phyloP scores from a whole-genome alignment of 2,113 vertebrate genomes.

The Trinectes maculatus region DNA sequence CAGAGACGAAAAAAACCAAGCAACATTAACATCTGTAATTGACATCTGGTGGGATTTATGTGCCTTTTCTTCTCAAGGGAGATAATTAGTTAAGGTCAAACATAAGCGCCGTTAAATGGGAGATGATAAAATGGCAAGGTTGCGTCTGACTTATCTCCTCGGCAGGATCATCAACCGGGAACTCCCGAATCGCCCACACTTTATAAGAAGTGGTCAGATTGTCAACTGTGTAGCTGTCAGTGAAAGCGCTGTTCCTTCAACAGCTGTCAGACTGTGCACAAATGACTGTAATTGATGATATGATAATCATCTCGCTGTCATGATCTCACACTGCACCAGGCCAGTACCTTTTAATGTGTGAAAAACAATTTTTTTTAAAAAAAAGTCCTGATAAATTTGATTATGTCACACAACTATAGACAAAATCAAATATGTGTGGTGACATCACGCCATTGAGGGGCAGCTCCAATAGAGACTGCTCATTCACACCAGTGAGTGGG shows the following conservation, averaged over 20 bases:
- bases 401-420: slow-evolving; percentile 40
- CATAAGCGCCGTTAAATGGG: not conserved
- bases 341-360: slow-evolving; percentile 51
- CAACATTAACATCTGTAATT: not conserved
- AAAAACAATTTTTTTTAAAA: slow-evolving; percentile 37
- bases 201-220: slow-evolving; percentile 48
- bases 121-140: too few species aligned
- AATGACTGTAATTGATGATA: slow-evolving; percentile 59
- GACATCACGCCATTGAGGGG: not conserved
- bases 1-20: not conserved
- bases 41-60: not conserved
- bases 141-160: too few species aligned
- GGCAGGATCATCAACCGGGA: slow-evolving; percentile 31
- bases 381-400: slow-evolving; percentile 49
- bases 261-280: slow-evolving; percentile 9
- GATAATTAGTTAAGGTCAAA: not conserved
- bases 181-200: slow-evolving; percentile 55
- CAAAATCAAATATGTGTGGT: slow-evolving; percentile 49
- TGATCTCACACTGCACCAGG: slow-evolving; percentile 40
- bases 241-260: slow-evolving; percentile 44
- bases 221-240: slow-evolving; percentile 46
- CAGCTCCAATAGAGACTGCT: slow-evolving; percentile 18
- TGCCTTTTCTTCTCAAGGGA: not conserved
- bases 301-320: slow-evolving; percentile 53
- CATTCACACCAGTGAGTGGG: slow-evolving; percentile 28